These are phyloP conservation scores for Aphidius colemani DNA, from an alignment of 2,888 invertebrate genomes.

Conservation along the genomic window DNA sequence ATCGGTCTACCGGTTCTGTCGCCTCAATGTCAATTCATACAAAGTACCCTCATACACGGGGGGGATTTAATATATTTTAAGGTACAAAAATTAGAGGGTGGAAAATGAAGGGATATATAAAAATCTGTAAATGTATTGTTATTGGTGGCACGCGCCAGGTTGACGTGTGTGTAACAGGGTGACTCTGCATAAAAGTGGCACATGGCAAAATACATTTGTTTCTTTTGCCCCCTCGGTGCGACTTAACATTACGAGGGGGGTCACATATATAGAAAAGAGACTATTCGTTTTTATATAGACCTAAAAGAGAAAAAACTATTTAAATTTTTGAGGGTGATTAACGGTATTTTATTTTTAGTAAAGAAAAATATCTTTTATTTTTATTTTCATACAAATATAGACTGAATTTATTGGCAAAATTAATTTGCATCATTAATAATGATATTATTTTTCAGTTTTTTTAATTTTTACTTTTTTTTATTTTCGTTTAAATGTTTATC, in stretches of 20 bases:
- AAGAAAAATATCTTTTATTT: no score
- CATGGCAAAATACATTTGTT: slow-evolving; percentile 31
- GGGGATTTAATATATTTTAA: slow-evolving; percentile 7
- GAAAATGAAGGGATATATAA: background rate
- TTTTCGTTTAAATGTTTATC: no score
- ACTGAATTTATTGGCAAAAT: no score
- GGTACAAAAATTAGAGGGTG: background rate
- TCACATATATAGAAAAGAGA: slow-evolving; percentile 19
- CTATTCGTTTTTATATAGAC: slow-evolving; percentile 13
- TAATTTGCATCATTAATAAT: no score
- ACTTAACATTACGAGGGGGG: slow-evolving; percentile 21
- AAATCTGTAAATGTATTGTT: slow-evolving; percentile 27
- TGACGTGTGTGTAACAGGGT: slow-evolving; percentile 26
- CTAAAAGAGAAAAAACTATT: slow-evolving; percentile 18
- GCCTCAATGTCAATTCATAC: no score
- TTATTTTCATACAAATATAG: no score
- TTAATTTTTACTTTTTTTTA: no score
- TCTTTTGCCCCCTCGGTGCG: slow-evolving; percentile 17
- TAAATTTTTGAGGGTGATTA: slow-evolving; percentile 30
- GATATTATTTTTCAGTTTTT: no score
- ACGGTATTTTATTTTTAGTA: slow-evolving; percentile 6
- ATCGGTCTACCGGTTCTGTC: slow-evolving; percentile 1
- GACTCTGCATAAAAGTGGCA: slow-evolving; percentile 33
- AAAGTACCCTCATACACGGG: background rate
- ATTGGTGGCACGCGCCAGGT: slow-evolving; percentile 30